These are phyloP conservation scores for Tipula lateralis DNA, from an alignment of 2,888 invertebrate species.

Conservation along the genomic window DNA sequence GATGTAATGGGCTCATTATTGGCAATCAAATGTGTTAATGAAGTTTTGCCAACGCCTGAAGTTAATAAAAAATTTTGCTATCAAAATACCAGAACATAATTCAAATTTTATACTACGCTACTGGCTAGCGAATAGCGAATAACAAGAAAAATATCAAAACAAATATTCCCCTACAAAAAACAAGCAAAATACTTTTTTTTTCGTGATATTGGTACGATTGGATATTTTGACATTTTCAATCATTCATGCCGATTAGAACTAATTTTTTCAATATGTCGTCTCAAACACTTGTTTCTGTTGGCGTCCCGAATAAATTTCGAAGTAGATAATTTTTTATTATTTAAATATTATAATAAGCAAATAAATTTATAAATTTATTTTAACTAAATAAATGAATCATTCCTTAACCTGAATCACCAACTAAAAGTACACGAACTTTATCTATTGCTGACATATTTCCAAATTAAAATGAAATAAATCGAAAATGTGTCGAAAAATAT, in stretches of 20 bases:
- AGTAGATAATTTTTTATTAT: constrained; percentile 19
- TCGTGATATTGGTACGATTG: neutral
- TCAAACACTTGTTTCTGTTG: constrained; percentile 28
- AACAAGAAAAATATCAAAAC: neutral
- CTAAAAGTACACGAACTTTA: constrained; percentile 84
- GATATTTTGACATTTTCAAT: neutral
- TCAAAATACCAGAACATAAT: too few relatives aligned
- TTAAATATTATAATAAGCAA: constrained; percentile 28
- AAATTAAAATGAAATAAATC: neutral
- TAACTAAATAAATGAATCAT: constrained; percentile 29
- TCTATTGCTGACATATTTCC: constrained; percentile 71
- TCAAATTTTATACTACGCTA: too few relatives aligned
- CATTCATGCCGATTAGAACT: neutral
- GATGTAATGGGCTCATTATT: constrained; percentile 78
- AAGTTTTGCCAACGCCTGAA: constrained; percentile 98
- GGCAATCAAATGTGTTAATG: constrained; percentile 85
- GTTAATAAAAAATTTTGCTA: too few relatives aligned
- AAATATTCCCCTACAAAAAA: neutral
- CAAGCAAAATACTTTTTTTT: neutral
- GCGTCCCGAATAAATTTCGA: constrained; percentile 26
- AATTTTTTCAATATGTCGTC: constrained; percentile 21
- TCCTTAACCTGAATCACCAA: constrained; percentile 80
- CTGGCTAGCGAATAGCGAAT: neutral
- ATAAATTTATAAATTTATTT: constrained; percentile 29
- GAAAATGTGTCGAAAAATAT: neutral